These are phyloP conservation scores for Lasioglossum albipes DNA, from an alignment of 1,140 invertebrate genomes.

Conservation along the genomic window DNA sequence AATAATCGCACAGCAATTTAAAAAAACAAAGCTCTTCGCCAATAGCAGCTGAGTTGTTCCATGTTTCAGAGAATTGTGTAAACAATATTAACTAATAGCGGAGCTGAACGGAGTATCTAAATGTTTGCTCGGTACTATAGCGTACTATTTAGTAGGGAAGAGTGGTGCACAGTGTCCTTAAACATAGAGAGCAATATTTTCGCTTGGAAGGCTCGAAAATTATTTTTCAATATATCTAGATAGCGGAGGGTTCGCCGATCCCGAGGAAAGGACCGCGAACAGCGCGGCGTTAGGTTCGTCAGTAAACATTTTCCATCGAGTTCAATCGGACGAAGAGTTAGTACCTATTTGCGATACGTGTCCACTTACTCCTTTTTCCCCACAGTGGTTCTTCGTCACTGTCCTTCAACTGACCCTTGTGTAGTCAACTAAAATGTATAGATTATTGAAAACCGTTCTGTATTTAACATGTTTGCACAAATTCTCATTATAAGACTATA, in stretches of 20 bases:
- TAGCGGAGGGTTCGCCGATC: slow-evolving; percentile 1
- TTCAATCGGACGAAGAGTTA: slow-evolving; percentile 12
- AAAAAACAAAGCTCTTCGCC: no score
- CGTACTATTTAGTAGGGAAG: not conserved
- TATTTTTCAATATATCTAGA: not conserved
- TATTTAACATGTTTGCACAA: no score
- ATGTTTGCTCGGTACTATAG: no score
- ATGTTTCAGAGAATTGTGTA: not conserved
- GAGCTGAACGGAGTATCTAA: not conserved
- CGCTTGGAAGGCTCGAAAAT: not conserved
- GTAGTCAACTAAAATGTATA: no score
- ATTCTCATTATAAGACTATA: no score
- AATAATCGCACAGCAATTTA: no score
- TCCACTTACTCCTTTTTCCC: not conserved
- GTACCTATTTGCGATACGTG: not conserved
- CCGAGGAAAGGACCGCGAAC: slow-evolving; percentile 6
- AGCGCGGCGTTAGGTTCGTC: slow-evolving; percentile 3
- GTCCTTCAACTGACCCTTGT: slow-evolving; percentile 23
- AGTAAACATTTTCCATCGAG: slow-evolving; percentile 13
- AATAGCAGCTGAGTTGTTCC: no score
- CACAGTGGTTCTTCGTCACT: slow-evolving; percentile 6
- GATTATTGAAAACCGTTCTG: no score
- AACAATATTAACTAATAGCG: not conserved
- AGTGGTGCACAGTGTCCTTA: slow-evolving; percentile 7
- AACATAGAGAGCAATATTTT: slow-evolving; percentile 11